Evolutionary conservation across 2,888 invertebrate species (phyloP).

Genomic region (Sinohyriopsis cumingii): DNA sequence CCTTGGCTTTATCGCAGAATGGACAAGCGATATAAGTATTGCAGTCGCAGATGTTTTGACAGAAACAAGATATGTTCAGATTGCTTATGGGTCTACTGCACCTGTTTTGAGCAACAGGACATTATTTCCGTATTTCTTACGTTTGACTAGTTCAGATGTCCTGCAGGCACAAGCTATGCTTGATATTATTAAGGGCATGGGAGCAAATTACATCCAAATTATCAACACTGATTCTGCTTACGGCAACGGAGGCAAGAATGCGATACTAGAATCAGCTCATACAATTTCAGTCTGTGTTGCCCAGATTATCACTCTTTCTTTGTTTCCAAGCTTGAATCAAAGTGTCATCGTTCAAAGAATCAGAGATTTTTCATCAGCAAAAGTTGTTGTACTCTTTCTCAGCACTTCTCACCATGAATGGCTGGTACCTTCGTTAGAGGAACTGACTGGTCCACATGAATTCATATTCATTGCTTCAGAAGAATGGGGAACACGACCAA

Average conservation of each 20-base stretch:
- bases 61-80: constrained; percentile 26
- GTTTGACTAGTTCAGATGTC: constrained; percentile 33
- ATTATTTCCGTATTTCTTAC: constrained; percentile 35
- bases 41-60: constrained; percentile 28
- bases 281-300: constrained; percentile 28
- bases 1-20: constrained; percentile 40
- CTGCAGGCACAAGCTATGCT: constrained; percentile 35
- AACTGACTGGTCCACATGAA: constrained; percentile 14
- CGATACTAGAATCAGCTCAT: no score
- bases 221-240: constrained; percentile 37
- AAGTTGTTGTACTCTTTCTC: constrained; percentile 30
- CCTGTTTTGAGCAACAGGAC: constrained; percentile 28
- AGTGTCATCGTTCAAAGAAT: constrained; percentile 13
- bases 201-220: constrained; percentile 38
- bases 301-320: constrained; percentile 18
- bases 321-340: constrained; percentile 1
- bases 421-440: constrained; percentile 13
- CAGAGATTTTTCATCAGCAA: constrained; percentile 18
- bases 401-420: constrained; percentile 23
- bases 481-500: constrained; percentile 31
- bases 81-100: constrained; percentile 43
- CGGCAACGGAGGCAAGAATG: constrained; percentile 37
- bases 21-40: constrained; percentile 37
- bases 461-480: constrained; percentile 38
- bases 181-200: constrained; percentile 24